Evolutionary conservation across 2,888 invertebrate genomes (phyloP).

Genomic region (Anarsia innoxiella): DNA sequence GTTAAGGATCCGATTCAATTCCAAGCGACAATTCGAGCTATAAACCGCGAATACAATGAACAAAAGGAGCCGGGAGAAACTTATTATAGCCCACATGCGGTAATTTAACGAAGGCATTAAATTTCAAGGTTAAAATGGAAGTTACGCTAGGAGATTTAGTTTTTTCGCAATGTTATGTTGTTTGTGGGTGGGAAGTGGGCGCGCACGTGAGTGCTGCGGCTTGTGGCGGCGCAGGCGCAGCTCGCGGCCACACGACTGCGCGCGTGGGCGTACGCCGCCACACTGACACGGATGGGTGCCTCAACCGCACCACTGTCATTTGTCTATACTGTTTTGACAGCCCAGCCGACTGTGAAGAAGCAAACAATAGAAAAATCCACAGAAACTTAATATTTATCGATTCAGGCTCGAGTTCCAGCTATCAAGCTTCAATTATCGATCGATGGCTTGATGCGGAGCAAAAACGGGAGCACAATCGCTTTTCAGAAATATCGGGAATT

Average conservation of each 20-base stretch:
- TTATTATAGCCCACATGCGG: slow-evolving; percentile 57
- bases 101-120: slow-evolving; percentile 63
- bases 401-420: slow-evolving; percentile 18
- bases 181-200: slow-evolving; percentile 67
- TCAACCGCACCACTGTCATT: slow-evolving; percentile 24
- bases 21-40: slow-evolving; percentile 23
- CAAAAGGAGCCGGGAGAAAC: slow-evolving; percentile 43
- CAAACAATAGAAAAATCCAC: slow-evolving; percentile 1
- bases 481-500: slow-evolving; percentile 41
- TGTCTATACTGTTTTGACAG: slow-evolving; percentile 30
- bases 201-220: slow-evolving; percentile 26
- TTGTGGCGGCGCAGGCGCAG: slow-evolving; percentile 1
- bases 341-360: slow-evolving; percentile 21
- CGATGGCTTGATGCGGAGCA: slow-evolving; percentile 26
- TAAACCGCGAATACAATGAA: slow-evolving; percentile 47
- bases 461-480: slow-evolving; percentile 26
- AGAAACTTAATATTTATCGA: slow-evolving; percentile 5
- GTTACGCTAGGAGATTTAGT: slow-evolving; percentile 55
- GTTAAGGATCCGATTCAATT: slow-evolving; percentile 20
- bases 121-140: slow-evolving; percentile 64
- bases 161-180: slow-evolving; percentile 68
- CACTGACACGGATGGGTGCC: slow-evolving; percentile 39
- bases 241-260: slow-evolving; percentile 46
- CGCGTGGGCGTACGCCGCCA: slow-evolving; percentile 57
- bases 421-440: slow-evolving; percentile 33